Conservation (phyloP, 2,888 invertebrate genomes). For the Drosophila mercatorum region DNA sequence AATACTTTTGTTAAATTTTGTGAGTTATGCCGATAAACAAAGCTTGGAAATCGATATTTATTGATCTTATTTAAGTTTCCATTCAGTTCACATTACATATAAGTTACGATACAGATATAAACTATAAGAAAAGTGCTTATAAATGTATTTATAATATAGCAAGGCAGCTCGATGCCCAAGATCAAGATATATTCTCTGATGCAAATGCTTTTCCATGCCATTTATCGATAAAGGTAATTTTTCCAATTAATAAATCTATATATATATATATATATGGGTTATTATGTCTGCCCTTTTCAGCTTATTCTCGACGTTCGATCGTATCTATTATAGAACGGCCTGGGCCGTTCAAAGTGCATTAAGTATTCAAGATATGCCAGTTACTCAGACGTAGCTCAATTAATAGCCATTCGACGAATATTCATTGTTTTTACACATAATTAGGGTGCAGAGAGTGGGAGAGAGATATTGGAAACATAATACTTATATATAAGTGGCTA, state of each 20-base stretch:
- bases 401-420: constrained; percentile 3
- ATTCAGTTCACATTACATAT: not conserved
- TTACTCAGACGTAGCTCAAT: constrained; percentile 6
- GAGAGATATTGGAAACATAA: constrained; percentile 12
- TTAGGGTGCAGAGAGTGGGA: not conserved
- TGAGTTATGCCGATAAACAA: not conserved
- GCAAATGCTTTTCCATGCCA: not conserved
- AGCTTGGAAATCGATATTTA: not conserved
- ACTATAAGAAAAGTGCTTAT: not conserved
- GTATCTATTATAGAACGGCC: not conserved
- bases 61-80: not conserved
- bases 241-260: not conserved
- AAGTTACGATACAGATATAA: not conserved
- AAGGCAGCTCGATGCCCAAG: not conserved
- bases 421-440: constrained; percentile 7
- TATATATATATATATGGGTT: not conserved
- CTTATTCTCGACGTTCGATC: not conserved
- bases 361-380: constrained; percentile 7
- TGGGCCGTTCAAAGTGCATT: not conserved
- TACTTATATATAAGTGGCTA: constrained; percentile 1
- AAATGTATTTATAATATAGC: not conserved
- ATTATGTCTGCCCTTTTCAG: constrained; percentile 6
- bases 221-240: not conserved
- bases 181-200: not conserved
- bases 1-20: too few species aligned